Evolutionary conservation across 2,888 invertebrate species (phyloP), one percentile per base, ranked within the genome.

Genomic region (Hirudinaria manillensis): DNA sequence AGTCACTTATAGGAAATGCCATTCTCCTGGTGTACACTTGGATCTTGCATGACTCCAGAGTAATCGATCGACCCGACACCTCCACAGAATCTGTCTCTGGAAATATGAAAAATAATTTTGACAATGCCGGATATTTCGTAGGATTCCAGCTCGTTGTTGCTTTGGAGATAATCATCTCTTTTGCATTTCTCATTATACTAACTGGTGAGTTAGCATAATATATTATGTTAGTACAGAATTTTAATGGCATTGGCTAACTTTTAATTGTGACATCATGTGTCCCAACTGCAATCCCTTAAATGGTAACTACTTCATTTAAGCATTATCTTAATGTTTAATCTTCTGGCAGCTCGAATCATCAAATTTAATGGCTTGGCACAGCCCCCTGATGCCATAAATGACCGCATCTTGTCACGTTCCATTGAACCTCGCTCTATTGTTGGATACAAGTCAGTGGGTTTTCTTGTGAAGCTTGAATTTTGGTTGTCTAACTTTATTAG

Each of bases 1-100:
- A n/a, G n/a, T n/a, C n/a, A n/a, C n/a, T n/a, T n/a, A 6, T n/a
- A 61, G 61, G 61, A 27, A 61, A 61, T 29, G 61, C 61, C 61
- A 10, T 29, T 10, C 24, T 61, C 1, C 61, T 61, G 29, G 61
- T 61, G 61, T 61, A 61, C 24, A 61, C 61, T n/a, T 61, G 61
- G 61, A 61, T 61, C 1, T 29, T 61, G 61, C 10, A 61, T 10
- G 61, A 61, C 24, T 6, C 21, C 21, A n/a, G 21, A 4, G 61
- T 29, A 16, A 13, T 61, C 19, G 1, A 1, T 29, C 7, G 19
- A 27, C 13, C 61, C 24, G 7, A 1, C 61, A 7, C 56, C 56
- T 16, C 27, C n/a, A 27, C 56, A 16, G 21, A 21, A 3, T 21
- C 56, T 27, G 13, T 6, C 56, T 4, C 27, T 16, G 10, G 61